These are phyloP conservation scores for Eumeta japonica DNA, from an alignment of 1,140 invertebrate species.

Conservation along the genomic window DNA sequence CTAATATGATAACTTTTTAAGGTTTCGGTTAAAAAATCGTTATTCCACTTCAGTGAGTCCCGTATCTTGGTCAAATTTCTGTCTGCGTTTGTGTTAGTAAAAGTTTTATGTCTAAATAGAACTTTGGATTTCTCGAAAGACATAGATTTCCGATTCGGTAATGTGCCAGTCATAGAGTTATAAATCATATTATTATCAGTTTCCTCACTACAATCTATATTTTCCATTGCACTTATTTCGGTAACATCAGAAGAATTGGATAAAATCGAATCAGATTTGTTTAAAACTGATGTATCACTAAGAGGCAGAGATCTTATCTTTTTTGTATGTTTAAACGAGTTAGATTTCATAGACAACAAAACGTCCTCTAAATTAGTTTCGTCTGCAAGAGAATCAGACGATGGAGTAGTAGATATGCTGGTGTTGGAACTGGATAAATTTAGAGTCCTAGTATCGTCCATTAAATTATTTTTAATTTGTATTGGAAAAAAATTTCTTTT, in stretches of 20 bases:
- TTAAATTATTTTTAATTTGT: slow-evolving; percentile 11
- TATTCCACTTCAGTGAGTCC: slow-evolving; percentile 29
- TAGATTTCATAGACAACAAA: slow-evolving; percentile 42
- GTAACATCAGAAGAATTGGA: slow-evolving; percentile 37
- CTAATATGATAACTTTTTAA: slow-evolving; percentile 46
- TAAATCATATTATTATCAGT: slow-evolving; percentile 30
- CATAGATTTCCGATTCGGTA: slow-evolving; percentile 33
- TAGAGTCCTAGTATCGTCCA: slow-evolving; percentile 6
- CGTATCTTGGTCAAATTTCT: slow-evolving; percentile 34
- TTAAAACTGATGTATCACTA: slow-evolving; percentile 23
- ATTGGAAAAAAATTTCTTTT: slow-evolving; percentile 21
- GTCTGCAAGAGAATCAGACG: slow-evolving; percentile 43
- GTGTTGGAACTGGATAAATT: slow-evolving; percentile 14
- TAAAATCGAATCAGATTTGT: slow-evolving; percentile 27
- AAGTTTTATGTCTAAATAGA: slow-evolving; percentile 49
- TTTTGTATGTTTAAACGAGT: slow-evolving; percentile 36
- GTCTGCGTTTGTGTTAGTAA: slow-evolving; percentile 46
- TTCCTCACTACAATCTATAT: slow-evolving; percentile 44
- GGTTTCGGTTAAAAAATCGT: slow-evolving; percentile 39
- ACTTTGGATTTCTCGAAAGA: slow-evolving; percentile 32
- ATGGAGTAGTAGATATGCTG: slow-evolving; percentile 38
- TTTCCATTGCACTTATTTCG: slow-evolving; percentile 43
- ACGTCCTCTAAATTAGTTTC: slow-evolving; percentile 50
- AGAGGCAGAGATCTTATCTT: slow-evolving; percentile 11
- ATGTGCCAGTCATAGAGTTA: slow-evolving; percentile 43